Percentiles rank a stretch among this genome's conserved stretches.
Evolutionary conservation across 2,888 invertebrate species (phyloP).

Genomic region (Eupeodes latifasciatus): DNA sequence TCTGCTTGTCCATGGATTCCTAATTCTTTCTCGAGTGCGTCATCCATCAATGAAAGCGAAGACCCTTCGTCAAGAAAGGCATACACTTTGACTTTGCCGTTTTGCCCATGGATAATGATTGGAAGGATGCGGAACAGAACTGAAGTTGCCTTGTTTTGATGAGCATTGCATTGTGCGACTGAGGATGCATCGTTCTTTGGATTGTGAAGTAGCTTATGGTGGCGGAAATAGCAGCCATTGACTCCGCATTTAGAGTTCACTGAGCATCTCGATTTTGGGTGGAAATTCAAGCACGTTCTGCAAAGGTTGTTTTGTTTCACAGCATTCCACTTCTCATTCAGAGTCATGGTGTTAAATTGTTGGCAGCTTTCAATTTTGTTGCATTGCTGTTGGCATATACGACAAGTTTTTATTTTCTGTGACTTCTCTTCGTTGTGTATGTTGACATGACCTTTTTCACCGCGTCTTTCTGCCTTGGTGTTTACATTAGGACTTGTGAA

Average conservation of each 20-base stretch:
- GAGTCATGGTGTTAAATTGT: too few species aligned
- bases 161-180: too few species aligned
- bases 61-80: constrained; percentile 1
- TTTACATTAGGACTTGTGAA: not conserved
- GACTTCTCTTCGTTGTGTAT: not conserved
- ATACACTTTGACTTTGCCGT: not conserved
- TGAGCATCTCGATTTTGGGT: not conserved
- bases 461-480: not conserved
- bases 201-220: not conserved
- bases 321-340: too few species aligned
- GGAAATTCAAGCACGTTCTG: too few species aligned
- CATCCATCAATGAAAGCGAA: too few species aligned
- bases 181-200: not conserved
- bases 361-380: not conserved
- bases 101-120: too few species aligned
- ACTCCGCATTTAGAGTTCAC: not conserved
- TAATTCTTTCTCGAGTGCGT: too few species aligned
- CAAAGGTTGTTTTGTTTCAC: too few species aligned
- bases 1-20: too few species aligned
- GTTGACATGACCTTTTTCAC: not conserved
- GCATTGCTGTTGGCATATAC: constrained; percentile 1
- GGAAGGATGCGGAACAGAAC: too few species aligned
- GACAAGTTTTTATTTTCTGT: not conserved
- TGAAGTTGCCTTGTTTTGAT: too few species aligned
- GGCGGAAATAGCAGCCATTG: not conserved